These are phyloP conservation scores for Papio anubis DNA, from an alignment of 2,113 vertebrate genomes.

Conservation along the genomic window DNA sequence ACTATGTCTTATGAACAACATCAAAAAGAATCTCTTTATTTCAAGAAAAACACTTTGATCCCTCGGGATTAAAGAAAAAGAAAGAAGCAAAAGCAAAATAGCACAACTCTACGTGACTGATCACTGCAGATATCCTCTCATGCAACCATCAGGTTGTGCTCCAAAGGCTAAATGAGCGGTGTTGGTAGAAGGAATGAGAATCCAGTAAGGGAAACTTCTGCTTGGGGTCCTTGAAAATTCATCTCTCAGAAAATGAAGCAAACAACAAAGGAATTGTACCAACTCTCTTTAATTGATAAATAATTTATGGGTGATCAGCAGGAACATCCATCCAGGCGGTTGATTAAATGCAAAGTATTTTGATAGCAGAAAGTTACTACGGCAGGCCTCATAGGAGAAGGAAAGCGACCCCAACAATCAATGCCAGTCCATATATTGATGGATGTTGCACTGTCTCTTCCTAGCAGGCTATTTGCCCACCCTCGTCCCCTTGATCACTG, in stretches of 20 bases:
- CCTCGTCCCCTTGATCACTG: slow-evolving; percentile 11
- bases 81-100: neutral
- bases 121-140: neutral
- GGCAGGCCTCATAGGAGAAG: neutral
- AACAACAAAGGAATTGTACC: neutral
- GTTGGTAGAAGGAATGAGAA: neutral
- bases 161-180: slow-evolving; percentile 30
- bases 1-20: neutral
- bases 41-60: slow-evolving; percentile 34
- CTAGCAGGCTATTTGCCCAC: neutral
- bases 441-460: slow-evolving; percentile 30
- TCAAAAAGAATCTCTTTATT: slow-evolving; percentile 39
- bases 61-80: slow-evolving; percentile 6
- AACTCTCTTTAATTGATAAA: slow-evolving; percentile 72
- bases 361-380: slow-evolving; percentile 60
- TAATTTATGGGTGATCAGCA: slow-evolving; percentile 76
- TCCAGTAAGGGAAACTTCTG: slow-evolving; percentile 17
- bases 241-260: slow-evolving; percentile 57
- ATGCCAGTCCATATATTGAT: slow-evolving; percentile 24
- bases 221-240: slow-evolving; percentile 29
- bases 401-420: slow-evolving; percentile 14
- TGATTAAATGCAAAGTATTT: slow-evolving; percentile 78
- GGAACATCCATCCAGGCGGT: slow-evolving; percentile 69
- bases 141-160: slow-evolving; percentile 9
- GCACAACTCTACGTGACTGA: neutral